These are phyloP conservation scores for Anarrhichthys ocellatus DNA, from an alignment of 2,113 vertebrate genomes.

Conservation along the genomic window DNA sequence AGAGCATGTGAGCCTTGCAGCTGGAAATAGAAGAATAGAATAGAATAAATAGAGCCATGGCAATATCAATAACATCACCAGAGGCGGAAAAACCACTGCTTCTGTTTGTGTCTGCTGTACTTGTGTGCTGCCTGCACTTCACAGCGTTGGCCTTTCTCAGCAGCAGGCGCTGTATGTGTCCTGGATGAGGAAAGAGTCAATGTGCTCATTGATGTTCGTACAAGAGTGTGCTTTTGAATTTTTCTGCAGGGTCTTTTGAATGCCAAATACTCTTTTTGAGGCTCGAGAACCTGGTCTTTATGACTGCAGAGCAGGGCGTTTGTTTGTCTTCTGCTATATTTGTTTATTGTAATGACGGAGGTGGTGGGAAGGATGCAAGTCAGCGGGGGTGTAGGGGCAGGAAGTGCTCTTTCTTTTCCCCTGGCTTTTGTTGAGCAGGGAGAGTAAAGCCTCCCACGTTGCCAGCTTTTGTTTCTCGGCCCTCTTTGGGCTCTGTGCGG, in stretches of 20 bases:
- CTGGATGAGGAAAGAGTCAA: constrained; percentile 65
- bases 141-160: constrained; percentile 55
- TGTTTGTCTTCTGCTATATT: constrained; percentile 60
- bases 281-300: constrained; percentile 38
- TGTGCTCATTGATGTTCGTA: constrained; percentile 66
- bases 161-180: constrained; percentile 63
- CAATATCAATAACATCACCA: constrained; percentile 54
- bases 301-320: constrained; percentile 39
- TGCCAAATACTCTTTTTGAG: constrained; percentile 27
- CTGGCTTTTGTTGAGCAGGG: constrained; percentile 69
- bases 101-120: constrained; percentile 56
- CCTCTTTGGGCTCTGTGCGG: constrained; percentile 37
- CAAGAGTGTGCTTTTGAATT: constrained; percentile 55
- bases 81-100: constrained; percentile 50
- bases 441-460: constrained; percentile 77
- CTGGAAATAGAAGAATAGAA: constrained; percentile 32
- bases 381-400: constrained; percentile 68
- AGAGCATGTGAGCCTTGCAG: constrained; percentile 28
- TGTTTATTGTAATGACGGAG: constrained; percentile 69
- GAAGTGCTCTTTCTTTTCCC: constrained; percentile 71
- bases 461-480: constrained; percentile 67
- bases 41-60: constrained; percentile 41
- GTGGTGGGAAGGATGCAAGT: constrained; percentile 68
- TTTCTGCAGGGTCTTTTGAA: constrained; percentile 58
- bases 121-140: constrained; percentile 58